These are phyloP conservation scores for Pegoplata infirma DNA, from an alignment of 2,888 invertebrate species.

Conservation along the genomic window DNA sequence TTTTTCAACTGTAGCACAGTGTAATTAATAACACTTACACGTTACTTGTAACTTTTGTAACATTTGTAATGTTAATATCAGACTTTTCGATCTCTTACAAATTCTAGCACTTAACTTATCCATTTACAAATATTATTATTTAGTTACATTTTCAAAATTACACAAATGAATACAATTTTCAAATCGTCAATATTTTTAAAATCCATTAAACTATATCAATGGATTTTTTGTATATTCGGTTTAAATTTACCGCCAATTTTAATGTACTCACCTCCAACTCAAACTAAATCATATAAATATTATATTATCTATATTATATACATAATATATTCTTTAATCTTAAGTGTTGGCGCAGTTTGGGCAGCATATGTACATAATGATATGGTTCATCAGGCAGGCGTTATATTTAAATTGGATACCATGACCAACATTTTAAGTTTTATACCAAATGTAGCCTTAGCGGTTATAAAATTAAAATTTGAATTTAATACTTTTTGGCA, in stretches of 20 bases:
- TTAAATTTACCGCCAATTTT: slow-evolving; percentile 31
- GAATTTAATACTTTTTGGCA: slow-evolving; percentile 8
- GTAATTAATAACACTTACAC: too few species aligned
- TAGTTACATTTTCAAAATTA: background rate
- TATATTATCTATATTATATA: background rate
- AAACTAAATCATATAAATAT: background rate
- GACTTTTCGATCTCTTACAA: background rate
- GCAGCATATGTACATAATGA: background rate
- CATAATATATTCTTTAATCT: background rate
- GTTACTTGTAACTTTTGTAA: too few species aligned
- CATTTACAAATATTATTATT: too few species aligned
- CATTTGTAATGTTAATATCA: background rate
- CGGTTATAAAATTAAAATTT: background rate
- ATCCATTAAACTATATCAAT: slow-evolving; percentile 35
- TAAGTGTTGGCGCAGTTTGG: background rate
- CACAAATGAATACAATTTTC: background rate
- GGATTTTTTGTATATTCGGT: slow-evolving; percentile 27
- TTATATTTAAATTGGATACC: background rate
- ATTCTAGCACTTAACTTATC: background rate
- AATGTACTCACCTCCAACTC: background rate
- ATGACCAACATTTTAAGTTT: slow-evolving; percentile 8
- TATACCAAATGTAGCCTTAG: slow-evolving; percentile 7
- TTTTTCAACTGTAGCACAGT: too few species aligned
- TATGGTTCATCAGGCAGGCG: background rate
- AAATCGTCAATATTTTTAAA: background rate